Conservation (phyloP, 2,113 vertebrate species). For the Chloebia gouldiae region DNA sequence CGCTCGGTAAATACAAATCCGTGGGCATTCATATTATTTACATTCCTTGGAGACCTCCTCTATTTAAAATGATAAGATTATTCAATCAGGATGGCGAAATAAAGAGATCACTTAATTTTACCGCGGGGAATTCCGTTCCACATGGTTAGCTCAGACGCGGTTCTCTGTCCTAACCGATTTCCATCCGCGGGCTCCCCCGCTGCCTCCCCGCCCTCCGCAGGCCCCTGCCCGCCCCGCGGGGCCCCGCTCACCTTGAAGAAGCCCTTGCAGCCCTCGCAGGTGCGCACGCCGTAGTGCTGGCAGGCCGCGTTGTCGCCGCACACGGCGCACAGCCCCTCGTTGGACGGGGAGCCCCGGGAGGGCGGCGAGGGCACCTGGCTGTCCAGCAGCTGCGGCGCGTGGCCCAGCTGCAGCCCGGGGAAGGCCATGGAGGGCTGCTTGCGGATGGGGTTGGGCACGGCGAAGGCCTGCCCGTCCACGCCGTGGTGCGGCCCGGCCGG, state of each 20-base stretch:
- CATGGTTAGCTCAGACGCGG: conserved; percentile 80
- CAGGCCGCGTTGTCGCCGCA: conserved; percentile 98
- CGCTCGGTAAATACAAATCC: conserved; percentile 90
- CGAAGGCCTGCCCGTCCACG: conserved; percentile 91
- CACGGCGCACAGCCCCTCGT: conserved; percentile 96
- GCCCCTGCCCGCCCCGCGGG: neutral
- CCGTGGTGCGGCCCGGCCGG: conserved; percentile 84
- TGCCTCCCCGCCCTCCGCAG: neutral
- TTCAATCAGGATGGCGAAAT: conserved; percentile 86
- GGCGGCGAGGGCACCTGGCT: conserved; percentile 93
- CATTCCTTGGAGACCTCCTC: conserved; percentile 82
- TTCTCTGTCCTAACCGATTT: conserved; percentile 83
- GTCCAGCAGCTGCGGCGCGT: conserved; percentile 94
- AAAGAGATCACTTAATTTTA: conserved; percentile 87
- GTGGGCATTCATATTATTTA: conserved; percentile 94
- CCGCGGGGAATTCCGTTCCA: conserved; percentile 85
- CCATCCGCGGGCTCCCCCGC: conserved; percentile 61
- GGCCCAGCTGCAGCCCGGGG: conserved; percentile 92
- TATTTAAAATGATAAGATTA: conserved; percentile 85
- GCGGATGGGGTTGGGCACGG: conserved; percentile 88
- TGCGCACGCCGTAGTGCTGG: conserved; percentile 94
- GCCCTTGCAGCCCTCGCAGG: conserved; percentile 96
- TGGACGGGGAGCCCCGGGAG: conserved; percentile 94
- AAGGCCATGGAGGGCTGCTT: conserved; percentile 93
- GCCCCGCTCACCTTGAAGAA: conserved; percentile 85